Percentiles rank a stretch among this genome's conserved stretches.
Evolutionary conservation across 2,888 invertebrate species (phyloP).

Genomic region (Blastobasis lacticolella): DNA sequence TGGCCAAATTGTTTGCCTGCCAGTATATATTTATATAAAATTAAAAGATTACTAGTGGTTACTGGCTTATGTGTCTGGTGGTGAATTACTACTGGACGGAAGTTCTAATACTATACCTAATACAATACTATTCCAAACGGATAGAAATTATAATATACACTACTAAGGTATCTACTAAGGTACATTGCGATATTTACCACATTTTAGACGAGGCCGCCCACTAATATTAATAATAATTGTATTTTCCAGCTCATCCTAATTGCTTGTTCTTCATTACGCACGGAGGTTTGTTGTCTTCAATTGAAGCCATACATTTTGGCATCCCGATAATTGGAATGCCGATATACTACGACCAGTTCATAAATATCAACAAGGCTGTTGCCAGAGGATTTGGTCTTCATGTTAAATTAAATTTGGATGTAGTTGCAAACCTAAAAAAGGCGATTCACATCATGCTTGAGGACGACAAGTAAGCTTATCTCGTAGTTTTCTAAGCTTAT

Average conservation of each 20-base stretch:
- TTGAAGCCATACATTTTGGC: conserved; percentile 39
- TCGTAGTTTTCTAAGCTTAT: not conserved
- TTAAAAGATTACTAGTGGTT: no score
- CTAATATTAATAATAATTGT: conserved; percentile 2
- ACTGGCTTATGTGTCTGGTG: no score
- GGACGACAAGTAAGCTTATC: not conserved
- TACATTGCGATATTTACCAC: no score
- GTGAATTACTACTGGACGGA: no score
- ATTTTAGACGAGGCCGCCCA: no score
- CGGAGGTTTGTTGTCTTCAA: conserved; percentile 38
- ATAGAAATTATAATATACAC: no score
- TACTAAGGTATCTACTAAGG: no score
- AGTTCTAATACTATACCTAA: no score
- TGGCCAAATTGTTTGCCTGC: no score
- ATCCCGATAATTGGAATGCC: conserved; percentile 41
- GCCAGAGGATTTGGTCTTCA: conserved; percentile 6
- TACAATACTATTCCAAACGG: no score
- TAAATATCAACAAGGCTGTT: conserved; percentile 37
- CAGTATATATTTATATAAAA: no score
- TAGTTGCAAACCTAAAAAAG: conserved; percentile 6
- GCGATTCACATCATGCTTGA: conserved; percentile 6
- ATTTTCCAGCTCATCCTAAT: conserved; percentile 37
- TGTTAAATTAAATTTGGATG: conserved; percentile 9
- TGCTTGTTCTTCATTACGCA: conserved; percentile 34
- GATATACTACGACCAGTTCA: conserved; percentile 39